phyloP scores from a whole-genome alignment of 2,888 invertebrate species.

The Andrena marginata region DNA sequence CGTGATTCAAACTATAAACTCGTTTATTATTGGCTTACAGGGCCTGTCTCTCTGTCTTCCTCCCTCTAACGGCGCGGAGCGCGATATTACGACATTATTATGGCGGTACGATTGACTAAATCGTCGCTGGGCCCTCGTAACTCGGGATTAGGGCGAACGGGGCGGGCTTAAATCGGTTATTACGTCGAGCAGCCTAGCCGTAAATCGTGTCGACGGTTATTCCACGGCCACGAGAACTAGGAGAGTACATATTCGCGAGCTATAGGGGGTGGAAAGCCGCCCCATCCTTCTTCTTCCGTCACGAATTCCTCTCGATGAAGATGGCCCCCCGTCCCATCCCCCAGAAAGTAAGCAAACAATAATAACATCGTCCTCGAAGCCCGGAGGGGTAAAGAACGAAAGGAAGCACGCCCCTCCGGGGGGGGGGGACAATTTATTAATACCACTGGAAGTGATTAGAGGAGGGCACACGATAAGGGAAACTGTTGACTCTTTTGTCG shows the following conservation, averaged over 20 bases:
- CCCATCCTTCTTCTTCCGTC: conserved; percentile 14
- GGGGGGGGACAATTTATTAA: conserved; percentile 68
- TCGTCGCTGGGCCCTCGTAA: conserved; percentile 74
- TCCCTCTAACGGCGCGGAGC: conserved; percentile 49
- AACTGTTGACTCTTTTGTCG: conserved; percentile 36
- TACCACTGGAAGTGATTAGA: conserved; percentile 66
- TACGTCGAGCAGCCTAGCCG: conserved; percentile 71
- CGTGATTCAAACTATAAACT: conserved; percentile 66
- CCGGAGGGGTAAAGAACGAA: conserved; percentile 48
- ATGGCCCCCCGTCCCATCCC: conserved; percentile 8
- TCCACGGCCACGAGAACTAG: conserved; percentile 53
- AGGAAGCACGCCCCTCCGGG: conserved; percentile 51
- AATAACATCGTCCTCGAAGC: conserved; percentile 64
- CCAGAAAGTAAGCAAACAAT: conserved; percentile 66
- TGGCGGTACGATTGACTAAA: conserved; percentile 77
- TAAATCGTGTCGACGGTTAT: conserved; percentile 72
- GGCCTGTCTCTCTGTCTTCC: conserved; percentile 24
- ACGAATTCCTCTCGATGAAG: conserved; percentile 26
- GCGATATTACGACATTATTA: conserved; percentile 74
- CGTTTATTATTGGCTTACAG: conserved; percentile 74
- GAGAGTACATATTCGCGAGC: conserved; percentile 49
- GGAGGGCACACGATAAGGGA: conserved; percentile 50
- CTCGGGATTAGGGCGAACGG: conserved; percentile 69
- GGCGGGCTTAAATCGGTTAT: conserved; percentile 74
- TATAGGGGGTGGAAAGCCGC: conserved; percentile 32